Percentiles rank a stretch among this genome's conserved stretches.
Evolutionary conservation across 2,888 invertebrate species (phyloP).

Genomic region (Erebia epiphron): DNA sequence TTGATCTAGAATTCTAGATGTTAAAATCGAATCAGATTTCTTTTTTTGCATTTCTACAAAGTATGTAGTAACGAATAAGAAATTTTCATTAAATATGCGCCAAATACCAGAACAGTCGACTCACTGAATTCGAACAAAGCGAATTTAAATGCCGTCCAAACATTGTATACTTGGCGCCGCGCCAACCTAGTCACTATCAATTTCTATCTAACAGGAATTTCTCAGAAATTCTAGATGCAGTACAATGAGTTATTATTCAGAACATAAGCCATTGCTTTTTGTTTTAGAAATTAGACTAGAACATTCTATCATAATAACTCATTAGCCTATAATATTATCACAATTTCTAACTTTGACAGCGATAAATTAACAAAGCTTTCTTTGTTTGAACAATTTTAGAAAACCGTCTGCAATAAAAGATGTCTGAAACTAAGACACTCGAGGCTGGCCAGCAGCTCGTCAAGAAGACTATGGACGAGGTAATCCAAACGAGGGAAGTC

Average conservation of each 20-base stretch:
- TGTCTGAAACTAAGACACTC: slow-evolving; percentile 71
- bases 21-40: background rate
- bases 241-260: slow-evolving; percentile 48
- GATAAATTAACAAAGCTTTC: background rate
- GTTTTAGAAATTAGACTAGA: background rate
- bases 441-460: slow-evolving; percentile 76
- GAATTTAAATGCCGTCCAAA: slow-evolving; percentile 72
- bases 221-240: slow-evolving; percentile 53
- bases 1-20: too few species aligned
- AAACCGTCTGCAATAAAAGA: slow-evolving; percentile 42
- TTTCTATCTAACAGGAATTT: slow-evolving; percentile 67
- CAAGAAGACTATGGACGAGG: slow-evolving; percentile 75
- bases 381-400: slow-evolving; percentile 31
- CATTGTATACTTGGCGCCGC: slow-evolving; percentile 59
- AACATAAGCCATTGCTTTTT: background rate
- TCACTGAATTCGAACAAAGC: slow-evolving; percentile 49
- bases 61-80: slow-evolving; percentile 10
- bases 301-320: background rate
- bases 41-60: background rate
- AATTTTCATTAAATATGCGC: slow-evolving; percentile 20
- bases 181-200: slow-evolving; percentile 66
- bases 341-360: background rate
- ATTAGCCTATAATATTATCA: background rate
- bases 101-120: slow-evolving; percentile 34
- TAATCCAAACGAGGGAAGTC: slow-evolving; percentile 69